Evolutionary conservation across 2,888 invertebrate genomes (phyloP), one percentile per base, ranked within the genome.

Genomic region (Hipparchia sbordonii): DNA sequence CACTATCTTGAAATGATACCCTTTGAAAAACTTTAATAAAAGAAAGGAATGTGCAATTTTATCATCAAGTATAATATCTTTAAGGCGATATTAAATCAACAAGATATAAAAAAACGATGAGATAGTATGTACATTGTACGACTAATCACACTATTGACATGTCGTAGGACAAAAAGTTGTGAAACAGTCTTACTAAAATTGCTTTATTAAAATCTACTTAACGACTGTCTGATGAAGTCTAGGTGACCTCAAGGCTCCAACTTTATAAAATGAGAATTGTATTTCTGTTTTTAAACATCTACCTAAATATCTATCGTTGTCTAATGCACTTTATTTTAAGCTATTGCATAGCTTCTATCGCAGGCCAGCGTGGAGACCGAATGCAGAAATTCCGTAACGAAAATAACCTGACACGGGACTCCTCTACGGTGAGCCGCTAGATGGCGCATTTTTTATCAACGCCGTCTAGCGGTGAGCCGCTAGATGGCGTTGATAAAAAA

Each of bases 51-150:
- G 56, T 7, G 23, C 23, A 62, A 62, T 62, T 62, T n/a, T 62
- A 62, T 62, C 46, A 62, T 48, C 46, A 46, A 62, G 46, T 46
- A 63, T 46, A 51, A 63, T 63, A 9, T 48, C 5, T 66, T 66
- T 56, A 66, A 66, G 66, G 51, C 39, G 66, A 54, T 39, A 66
- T 66, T 66, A 39, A 45, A 66, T 66, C 13, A 63, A 51, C 23
- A 63, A 23, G 48, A 63, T 48, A 63, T 63, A 63, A 63, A 63
- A 51, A 23, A 48, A 5, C 13, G 2, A 13, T 9, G 13, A 63
- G 48, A 63, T 63, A 63, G 2, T 63, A 56, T 13, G 66, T 66
- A n/a, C 60, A 59, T 13, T 57, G 57, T 46, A 46, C 9, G 6
- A 66, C 7, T 8, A 56, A 46, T 3, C 48, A 63, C 48, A 9